Conservation (phyloP, 2,113 vertebrate genomes). For the Chitala chitala region DNA sequence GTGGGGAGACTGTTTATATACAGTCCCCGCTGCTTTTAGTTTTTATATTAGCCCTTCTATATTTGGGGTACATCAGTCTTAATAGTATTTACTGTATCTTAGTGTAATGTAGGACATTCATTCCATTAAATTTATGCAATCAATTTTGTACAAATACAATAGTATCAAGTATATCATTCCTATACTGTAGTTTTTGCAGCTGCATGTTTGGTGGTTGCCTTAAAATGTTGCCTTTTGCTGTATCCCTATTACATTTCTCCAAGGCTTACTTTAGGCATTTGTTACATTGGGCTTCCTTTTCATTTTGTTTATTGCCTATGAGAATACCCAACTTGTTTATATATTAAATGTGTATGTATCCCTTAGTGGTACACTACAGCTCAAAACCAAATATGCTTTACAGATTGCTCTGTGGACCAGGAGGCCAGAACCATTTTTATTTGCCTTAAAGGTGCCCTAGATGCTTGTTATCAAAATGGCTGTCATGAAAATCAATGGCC, state of each 20-base stretch:
- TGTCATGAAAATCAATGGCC: neutral
- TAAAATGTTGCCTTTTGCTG: slow-evolving; percentile 22
- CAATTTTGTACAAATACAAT: slow-evolving; percentile 50
- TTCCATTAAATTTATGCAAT: slow-evolving; percentile 56
- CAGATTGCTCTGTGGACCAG: slow-evolving; percentile 17
- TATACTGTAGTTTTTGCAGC: slow-evolving; percentile 34
- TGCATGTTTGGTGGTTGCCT: slow-evolving; percentile 20
- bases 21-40: slow-evolving; percentile 17
- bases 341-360: slow-evolving; percentile 43
- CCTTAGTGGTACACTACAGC: slow-evolving; percentile 61
- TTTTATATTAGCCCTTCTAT: slow-evolving; percentile 11
- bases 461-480: slow-evolving; percentile 3
- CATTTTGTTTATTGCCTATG: slow-evolving; percentile 24
- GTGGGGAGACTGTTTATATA: no score
- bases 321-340: slow-evolving; percentile 43
- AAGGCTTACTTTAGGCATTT: slow-evolving; percentile 24
- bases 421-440: slow-evolving; percentile 4
- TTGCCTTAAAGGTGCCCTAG: slow-evolving; percentile 6
- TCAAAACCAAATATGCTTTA: slow-evolving; percentile 63
- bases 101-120: slow-evolving; percentile 39
- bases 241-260: slow-evolving; percentile 8
- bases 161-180: slow-evolving; percentile 55
- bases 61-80: slow-evolving; percentile 30
- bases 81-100: slow-evolving; percentile 42
- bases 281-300: neutral